Evolutionary conservation across 2,797 vertebrate species (phyloP).

Genomic region (Malurus splendens): DNA sequence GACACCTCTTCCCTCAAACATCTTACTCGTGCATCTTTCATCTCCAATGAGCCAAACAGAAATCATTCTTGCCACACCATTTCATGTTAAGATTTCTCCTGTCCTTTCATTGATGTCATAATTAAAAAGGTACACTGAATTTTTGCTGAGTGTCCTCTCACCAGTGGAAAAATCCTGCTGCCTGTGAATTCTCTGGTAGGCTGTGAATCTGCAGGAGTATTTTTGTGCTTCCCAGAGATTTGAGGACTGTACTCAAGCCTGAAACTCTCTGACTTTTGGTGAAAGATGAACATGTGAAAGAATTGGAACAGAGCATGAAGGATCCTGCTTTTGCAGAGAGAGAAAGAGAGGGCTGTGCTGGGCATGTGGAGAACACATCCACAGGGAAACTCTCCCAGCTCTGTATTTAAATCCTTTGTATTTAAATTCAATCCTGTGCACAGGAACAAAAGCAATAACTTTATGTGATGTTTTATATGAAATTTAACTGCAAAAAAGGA

Average conservation of each 20-base stretch:
- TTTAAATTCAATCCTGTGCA: background rate
- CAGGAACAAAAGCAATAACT: background rate
- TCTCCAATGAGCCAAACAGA: background rate
- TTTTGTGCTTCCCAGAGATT: background rate
- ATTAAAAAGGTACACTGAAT: background rate
- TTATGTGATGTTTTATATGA: background rate
- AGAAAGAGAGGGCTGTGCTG: background rate
- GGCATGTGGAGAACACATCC: background rate
- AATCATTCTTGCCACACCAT: fast-evolving
- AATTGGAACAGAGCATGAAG: background rate
- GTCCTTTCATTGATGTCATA: background rate
- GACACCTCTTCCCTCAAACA: fast-evolving
- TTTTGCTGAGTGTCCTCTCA: background rate
- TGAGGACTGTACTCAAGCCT: background rate
- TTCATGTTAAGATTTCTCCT: background rate
- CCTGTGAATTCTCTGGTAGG: background rate
- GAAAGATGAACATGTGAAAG: background rate
- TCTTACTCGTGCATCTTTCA: background rate
- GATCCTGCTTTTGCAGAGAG: background rate
- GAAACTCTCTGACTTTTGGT: background rate
- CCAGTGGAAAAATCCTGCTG: background rate
- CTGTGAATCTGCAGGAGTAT: background rate
- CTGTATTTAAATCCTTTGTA: fast-evolving
- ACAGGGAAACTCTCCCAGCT: background rate
- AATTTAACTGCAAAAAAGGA: background rate